Percentiles rank a stretch among this genome's conserved stretches.
Conservation (phyloP, 2,888 invertebrate species). For the Dicyrtomina minuta region DNA sequence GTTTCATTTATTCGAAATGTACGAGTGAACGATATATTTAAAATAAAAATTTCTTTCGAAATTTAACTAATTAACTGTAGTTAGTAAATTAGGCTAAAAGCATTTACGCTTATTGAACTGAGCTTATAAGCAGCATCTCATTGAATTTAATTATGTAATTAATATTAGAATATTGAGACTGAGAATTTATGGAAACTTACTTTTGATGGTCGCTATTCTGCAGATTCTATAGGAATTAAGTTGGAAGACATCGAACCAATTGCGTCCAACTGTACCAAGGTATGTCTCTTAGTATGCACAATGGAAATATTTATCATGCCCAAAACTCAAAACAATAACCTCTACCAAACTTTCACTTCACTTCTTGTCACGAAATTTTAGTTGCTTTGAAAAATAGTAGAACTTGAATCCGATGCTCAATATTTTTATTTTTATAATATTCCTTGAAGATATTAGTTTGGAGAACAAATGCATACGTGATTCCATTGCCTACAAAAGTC, state of each 20-base stretch:
- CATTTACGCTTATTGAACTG: too few species aligned
- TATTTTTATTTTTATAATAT: neutral
- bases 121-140: too few species aligned
- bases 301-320: too few species aligned
- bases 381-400: too few species aligned
- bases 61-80: too few species aligned
- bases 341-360: too few species aligned
- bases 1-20: neutral
- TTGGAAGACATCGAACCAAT: neutral
- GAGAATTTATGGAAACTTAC: constrained; percentile 5
- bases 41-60: neutral
- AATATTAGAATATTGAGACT: neutral
- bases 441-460: neutral
- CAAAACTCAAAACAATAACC: too few species aligned
- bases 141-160: too few species aligned
- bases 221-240: neutral
- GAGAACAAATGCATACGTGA: neutral
- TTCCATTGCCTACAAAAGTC: neutral
- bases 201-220: neutral
- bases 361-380: too few species aligned
- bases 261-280: neutral
- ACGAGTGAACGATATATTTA: neutral
- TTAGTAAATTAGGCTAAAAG: too few species aligned
- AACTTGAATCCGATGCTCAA: too few species aligned
- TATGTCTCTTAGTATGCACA: too few species aligned